These are phyloP conservation scores for Emydura subglobosa DNA, from an alignment of 2,113 vertebrate species.

Conservation along the genomic window DNA sequence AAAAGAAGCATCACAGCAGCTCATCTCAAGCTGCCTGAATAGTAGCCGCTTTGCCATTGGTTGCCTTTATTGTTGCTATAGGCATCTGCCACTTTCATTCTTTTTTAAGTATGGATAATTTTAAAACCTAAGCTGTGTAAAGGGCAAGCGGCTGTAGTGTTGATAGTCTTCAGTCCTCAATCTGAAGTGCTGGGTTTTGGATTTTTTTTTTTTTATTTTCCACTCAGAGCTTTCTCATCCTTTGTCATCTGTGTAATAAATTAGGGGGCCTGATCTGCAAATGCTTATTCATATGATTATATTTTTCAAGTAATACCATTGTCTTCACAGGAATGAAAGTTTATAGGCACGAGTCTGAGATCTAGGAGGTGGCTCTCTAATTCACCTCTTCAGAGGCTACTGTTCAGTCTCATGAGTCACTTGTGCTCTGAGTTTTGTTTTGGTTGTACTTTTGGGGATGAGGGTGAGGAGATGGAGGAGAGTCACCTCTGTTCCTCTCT, in stretches of 20 bases:
- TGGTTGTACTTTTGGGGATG: background rate
- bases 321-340: background rate
- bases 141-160: background rate
- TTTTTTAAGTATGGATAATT: background rate
- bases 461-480: fast-evolving
- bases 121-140: background rate
- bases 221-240: background rate
- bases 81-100: background rate
- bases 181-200: too few relatives aligned
- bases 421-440: fast-evolving
- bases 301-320: background rate
- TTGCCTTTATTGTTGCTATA: background rate
- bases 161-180: background rate
- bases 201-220: background rate
- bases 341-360: background rate
- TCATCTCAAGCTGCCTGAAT: background rate
- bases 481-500: background rate
- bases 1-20: background rate
- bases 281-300: background rate
- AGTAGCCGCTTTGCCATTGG: background rate
- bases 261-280: background rate
- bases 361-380: background rate
- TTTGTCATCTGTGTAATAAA: background rate
- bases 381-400: background rate
- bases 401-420: background rate